Conservation (phyloP, 2,888 invertebrate species). For the Polyommatus iphigenia region DNA sequence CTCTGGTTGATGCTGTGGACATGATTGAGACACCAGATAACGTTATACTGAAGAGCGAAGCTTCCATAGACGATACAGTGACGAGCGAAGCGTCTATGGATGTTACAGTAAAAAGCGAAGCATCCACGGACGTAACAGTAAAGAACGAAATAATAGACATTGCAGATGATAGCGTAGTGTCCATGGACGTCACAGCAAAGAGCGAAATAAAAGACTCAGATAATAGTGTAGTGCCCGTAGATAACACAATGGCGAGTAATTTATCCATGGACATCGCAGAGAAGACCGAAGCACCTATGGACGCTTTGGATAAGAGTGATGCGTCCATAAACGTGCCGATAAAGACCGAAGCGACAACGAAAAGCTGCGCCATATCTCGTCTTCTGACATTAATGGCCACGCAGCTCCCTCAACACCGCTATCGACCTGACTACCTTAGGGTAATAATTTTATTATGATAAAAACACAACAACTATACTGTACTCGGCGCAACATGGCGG, state of each 20-base stretch:
- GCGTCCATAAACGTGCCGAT: background rate
- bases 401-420: background rate
- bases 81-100: background rate
- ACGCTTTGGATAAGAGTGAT: background rate
- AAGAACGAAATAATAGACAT: background rate
- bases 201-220: background rate
- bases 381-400: background rate
- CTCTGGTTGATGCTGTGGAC: background rate
- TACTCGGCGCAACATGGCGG: too few relatives aligned
- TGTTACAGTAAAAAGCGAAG: background rate
- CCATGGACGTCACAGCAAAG: background rate
- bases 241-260: background rate
- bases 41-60: background rate
- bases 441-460: background rate
- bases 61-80: background rate
- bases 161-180: background rate
- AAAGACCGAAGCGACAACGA: background rate
- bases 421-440: constrained; percentile 8
- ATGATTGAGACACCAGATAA: background rate
- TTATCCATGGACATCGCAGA: background rate
- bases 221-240: background rate
- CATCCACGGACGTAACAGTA: background rate
- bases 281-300: background rate
- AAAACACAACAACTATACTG: too few relatives aligned
- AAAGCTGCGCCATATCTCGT: background rate